These are phyloP conservation scores for Thunnus thynnus DNA, from an alignment of 2,113 vertebrate genomes.

Conservation along the genomic window DNA sequence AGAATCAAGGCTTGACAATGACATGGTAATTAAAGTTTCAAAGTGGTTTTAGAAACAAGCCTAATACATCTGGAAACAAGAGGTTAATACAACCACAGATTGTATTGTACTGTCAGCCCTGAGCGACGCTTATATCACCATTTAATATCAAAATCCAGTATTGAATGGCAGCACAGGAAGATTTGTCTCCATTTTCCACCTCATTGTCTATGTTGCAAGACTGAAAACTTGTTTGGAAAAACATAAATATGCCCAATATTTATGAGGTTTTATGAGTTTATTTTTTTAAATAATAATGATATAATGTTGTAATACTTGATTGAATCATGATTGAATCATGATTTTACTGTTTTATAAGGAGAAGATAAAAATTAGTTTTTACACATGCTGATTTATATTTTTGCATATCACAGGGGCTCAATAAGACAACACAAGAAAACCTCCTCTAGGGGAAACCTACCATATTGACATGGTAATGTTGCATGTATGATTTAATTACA, in stretches of 20 bases:
- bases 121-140: background rate
- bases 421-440: background rate
- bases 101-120: slow-evolving; percentile 20
- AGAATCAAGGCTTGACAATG: slow-evolving; percentile 20
- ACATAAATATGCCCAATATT: no score
- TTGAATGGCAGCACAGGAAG: slow-evolving; percentile 16
- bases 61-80: slow-evolving; percentile 38
- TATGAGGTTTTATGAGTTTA: no score
- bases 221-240: no score
- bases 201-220: background rate
- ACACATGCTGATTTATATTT: background rate
- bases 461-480: background rate
- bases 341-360: no score
- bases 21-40: slow-evolving; percentile 36
- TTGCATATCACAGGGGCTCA: background rate
- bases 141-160: slow-evolving; percentile 42
- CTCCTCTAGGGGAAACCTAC: background rate
- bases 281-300: no score
- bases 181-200: background rate
- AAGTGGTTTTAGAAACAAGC: slow-evolving; percentile 23
- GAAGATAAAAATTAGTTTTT: background rate
- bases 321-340: no score
- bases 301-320: no score
- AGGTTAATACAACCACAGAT: slow-evolving; percentile 20
- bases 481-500: slow-evolving; percentile 22